Base-by-base conservation (phyloP, 2,888 invertebrate genomes). In the Drosophila nigricruria region DNA sequence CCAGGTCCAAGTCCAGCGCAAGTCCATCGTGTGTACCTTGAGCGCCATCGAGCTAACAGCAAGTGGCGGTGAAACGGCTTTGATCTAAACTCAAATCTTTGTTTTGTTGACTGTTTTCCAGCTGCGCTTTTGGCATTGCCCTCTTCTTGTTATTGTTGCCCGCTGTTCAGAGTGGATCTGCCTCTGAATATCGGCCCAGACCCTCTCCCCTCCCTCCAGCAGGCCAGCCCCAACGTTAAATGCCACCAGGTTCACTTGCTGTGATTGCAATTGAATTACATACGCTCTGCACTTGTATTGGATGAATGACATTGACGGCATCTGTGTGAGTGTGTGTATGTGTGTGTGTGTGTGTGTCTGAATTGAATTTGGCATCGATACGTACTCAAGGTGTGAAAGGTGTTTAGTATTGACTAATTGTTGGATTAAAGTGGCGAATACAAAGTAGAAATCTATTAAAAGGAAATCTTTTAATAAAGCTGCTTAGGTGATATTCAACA, bases 381-480 rank as follows among this genome's bases (percentile, higher is more conserved):
- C 62, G 64, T 73, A 60, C 45, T 63, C 54, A 59, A 84, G 82
- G 84, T 86, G 90, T 90, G 90, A 90, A 89, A 90, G 88, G 88
- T 81, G 91, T 87, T 91, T 89, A 89, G 86, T 90, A 73, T 85
- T 87, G 90, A 89, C 90, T 91, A 91, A 91, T 91, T 91, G 90
- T 81, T 80, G 80, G 81, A 82, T 89, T 88, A 81, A 77, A 72
- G 77, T 71, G 69, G 66, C 66, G 84, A 82, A 88, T 84, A 83
- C 80, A 83, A 83, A 83, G 74, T 85, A 65, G 70, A 69, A 58
- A 30, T 40, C 52, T 38, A 64, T 60, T 25, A 32, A 52, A 14
- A 16, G 43, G 16, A 43, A 23, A 30, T 40, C 54, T 47, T 69
- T 53, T 34, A 32, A 43, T 23, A 36, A 53, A 38, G 38, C 38